Conservation (phyloP, 2,888 invertebrate genomes). For the Eilema sororculum region DNA sequence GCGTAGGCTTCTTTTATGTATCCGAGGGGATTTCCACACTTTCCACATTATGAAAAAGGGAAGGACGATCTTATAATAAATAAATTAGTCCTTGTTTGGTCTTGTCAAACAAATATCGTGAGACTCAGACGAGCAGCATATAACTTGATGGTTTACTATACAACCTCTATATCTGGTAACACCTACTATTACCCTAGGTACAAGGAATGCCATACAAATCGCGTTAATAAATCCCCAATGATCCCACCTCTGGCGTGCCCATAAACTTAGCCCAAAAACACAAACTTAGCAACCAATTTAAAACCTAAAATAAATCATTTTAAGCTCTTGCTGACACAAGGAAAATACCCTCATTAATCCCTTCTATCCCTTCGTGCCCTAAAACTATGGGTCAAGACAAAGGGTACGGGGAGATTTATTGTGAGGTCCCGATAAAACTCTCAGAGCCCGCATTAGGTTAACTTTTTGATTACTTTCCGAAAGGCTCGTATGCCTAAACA, state of each 20-base stretch:
- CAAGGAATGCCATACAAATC: neutral
- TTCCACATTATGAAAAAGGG: too few relatives aligned
- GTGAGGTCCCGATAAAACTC: constrained; percentile 25
- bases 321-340: constrained; percentile 11
- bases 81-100: too few relatives aligned
- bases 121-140: too few relatives aligned
- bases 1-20: too few relatives aligned
- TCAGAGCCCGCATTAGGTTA: constrained; percentile 33
- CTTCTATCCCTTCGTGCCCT: constrained; percentile 14
- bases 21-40: too few relatives aligned
- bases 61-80: too few relatives aligned
- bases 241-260: neutral
- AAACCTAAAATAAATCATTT: neutral
- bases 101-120: too few relatives aligned
- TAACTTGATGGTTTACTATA: too few relatives aligned
- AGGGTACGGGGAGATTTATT: constrained; percentile 37
- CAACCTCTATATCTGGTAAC: too few relatives aligned
- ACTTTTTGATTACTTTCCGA: constrained; percentile 46
- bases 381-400: constrained; percentile 28
- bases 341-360: constrained; percentile 15
- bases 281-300: constrained; percentile 1
- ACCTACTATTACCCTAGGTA: neutral
- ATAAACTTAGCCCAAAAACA: neutral
- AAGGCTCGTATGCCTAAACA: constrained; percentile 26
- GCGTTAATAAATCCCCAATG: neutral